phyloP scores from a whole-genome alignment of 2,888 invertebrate genomes.

The Carabus problematicus region DNA sequence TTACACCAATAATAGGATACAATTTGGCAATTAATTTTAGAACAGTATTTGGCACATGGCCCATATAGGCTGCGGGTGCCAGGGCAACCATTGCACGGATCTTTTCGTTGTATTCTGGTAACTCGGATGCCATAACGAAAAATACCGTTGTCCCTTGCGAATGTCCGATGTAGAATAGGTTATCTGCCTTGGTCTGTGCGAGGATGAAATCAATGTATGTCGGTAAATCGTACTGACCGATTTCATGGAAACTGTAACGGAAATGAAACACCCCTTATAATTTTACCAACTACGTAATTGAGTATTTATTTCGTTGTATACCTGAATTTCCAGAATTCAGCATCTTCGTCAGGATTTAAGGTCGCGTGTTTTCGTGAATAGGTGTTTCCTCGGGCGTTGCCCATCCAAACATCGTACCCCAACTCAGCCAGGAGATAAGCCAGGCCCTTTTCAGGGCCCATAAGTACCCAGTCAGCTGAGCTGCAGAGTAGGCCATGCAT shows the following conservation, averaged over 20 bases:
- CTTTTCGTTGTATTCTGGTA: conserved; percentile 68
- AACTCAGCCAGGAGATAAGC: conserved; percentile 51
- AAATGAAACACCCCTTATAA: too few species aligned
- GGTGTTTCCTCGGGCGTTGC: conserved; percentile 10
- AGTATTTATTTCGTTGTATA: not conserved
- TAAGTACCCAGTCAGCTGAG: conserved; percentile 63
- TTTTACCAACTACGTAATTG: too few species aligned
- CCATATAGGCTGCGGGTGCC: conserved; percentile 59
- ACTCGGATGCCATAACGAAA: conserved; percentile 66
- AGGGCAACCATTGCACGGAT: conserved; percentile 66
- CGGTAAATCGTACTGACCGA: conserved; percentile 77
- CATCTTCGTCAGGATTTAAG: conserved; percentile 2
- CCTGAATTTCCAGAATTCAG: conserved; percentile 2
- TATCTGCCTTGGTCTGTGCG: conserved; percentile 62
- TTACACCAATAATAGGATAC: conserved; percentile 3
- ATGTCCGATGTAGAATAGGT: conserved; percentile 75
- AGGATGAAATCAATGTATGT: conserved; percentile 75
- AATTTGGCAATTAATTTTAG: conserved; percentile 9
- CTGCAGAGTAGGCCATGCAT: conserved; percentile 61
- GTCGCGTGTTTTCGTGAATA: conserved; percentile 4
- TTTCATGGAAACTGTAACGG: conserved; percentile 75
- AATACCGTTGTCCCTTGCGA: conserved; percentile 72
- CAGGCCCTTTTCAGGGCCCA: conserved; percentile 60
- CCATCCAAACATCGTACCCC: conserved; percentile 12
- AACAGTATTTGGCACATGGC: not conserved